These are phyloP conservation scores for Phodopus roborovskii DNA, from an alignment of 2,113 vertebrate genomes.

Conservation along the genomic window DNA sequence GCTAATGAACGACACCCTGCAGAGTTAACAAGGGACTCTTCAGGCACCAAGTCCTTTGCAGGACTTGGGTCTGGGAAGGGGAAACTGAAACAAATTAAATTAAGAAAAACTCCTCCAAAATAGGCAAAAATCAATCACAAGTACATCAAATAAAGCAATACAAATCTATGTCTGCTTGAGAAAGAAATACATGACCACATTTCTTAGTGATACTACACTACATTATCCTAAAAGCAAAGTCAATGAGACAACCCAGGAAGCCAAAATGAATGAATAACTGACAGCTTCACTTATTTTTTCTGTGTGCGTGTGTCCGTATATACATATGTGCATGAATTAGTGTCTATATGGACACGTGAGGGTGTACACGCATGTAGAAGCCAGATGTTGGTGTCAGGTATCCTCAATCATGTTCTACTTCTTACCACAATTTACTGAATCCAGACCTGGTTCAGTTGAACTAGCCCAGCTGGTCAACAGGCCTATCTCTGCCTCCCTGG, in stretches of 20 bases:
- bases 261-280: too few species aligned
- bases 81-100: background rate
- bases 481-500: too few species aligned
- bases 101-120: background rate
- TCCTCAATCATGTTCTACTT: background rate
- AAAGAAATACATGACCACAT: background rate
- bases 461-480: background rate
- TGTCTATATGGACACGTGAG: background rate
- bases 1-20: background rate
- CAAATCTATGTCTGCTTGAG: background rate
- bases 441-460: background rate
- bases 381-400: background rate
- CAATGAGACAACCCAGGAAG: background rate
- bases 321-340: background rate
- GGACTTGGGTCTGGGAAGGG: background rate
- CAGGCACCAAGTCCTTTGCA: background rate
- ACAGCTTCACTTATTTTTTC: background rate
- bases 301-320: background rate
- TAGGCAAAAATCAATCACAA: background rate
- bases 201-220: too few species aligned
- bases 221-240: background rate
- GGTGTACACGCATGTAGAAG: background rate
- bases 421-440: background rate
- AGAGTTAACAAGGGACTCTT: background rate
- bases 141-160: background rate